Percentiles rank a stretch among this genome's conserved stretches.
Evolutionary conservation across 2,113 vertebrate genomes (phyloP).

Genomic region (Tachycineta bicolor): DNA sequence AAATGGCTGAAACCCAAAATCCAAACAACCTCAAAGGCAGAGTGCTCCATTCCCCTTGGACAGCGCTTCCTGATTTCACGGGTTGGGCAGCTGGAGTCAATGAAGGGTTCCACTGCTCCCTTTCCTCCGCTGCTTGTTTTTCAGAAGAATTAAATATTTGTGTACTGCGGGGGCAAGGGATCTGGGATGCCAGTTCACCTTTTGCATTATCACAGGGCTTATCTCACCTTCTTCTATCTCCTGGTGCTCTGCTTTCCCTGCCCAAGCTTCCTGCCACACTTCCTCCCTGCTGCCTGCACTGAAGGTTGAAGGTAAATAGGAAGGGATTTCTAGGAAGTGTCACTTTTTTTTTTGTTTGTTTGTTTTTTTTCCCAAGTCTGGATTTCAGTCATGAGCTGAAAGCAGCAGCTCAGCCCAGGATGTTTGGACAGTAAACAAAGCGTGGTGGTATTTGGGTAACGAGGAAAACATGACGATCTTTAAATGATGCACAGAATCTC

Average conservation of each 20-base stretch:
- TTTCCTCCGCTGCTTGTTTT: not conserved
- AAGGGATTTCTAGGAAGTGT: not conserved
- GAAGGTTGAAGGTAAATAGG: not conserved
- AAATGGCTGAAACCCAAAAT: not conserved
- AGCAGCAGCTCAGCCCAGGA: not conserved
- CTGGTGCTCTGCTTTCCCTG: not conserved
- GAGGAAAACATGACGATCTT: not conserved
- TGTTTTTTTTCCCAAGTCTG: not conserved
- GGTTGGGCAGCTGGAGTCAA: conserved; percentile 15
- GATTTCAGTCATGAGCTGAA: not conserved
- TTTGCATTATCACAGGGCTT: not conserved
- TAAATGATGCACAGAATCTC: not conserved
- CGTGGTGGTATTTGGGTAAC: not conserved
- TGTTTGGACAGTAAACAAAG: not conserved
- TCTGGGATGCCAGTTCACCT: not conserved
- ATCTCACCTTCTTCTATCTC: not conserved
- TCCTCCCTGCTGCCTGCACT: accelerated
- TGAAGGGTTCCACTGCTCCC: not conserved
- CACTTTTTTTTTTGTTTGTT: not conserved
- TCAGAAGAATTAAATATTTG: conserved; percentile 6
- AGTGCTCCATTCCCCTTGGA: not conserved
- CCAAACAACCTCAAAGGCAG: not conserved
- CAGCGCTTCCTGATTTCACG: not conserved
- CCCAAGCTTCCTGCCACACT: not conserved
- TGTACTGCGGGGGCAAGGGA: not conserved